A percentile compares a stretch with the other conserved stretches of the same genome.
Evolutionary conservation across 2,888 invertebrate species (phyloP).

Genomic region (Cordilura impudica): DNA sequence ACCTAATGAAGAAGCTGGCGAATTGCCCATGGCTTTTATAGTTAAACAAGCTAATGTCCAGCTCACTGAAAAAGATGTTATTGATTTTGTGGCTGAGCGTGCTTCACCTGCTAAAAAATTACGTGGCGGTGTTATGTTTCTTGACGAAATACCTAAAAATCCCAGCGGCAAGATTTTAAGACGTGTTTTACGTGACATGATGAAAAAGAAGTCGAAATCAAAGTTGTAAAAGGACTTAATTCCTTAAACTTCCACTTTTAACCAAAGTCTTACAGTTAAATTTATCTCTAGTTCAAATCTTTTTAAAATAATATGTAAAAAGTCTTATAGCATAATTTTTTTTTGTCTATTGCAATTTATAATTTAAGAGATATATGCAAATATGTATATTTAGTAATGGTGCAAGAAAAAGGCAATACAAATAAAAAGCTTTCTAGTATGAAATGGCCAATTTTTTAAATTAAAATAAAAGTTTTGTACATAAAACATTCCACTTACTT

Average conservation of each 20-base stretch:
- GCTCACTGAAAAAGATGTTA: constrained; percentile 80
- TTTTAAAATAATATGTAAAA: not conserved
- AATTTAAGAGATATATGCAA: not conserved
- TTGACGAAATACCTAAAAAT: constrained; percentile 87
- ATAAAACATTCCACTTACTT: not conserved
- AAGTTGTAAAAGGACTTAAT: constrained; percentile 72
- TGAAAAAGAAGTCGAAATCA: constrained; percentile 72
- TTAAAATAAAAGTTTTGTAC: not conserved
- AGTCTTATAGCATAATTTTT: not conserved
- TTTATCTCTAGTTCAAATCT: not conserved
- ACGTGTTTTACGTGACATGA: constrained; percentile 77
- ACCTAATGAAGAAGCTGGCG: constrained; percentile 85
- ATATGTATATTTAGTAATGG: not conserved
- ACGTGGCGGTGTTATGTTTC: constrained; percentile 86
- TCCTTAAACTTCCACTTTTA: not conserved
- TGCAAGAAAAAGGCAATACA: not conserved
- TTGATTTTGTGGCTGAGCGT: constrained; percentile 79
- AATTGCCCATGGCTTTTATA: constrained; percentile 87
- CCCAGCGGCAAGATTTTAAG: constrained; percentile 89
- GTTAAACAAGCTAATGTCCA: constrained; percentile 81
- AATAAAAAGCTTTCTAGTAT: not conserved
- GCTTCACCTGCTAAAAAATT: constrained; percentile 87
- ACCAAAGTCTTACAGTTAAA: constrained; percentile 41
- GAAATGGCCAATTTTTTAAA: not conserved
- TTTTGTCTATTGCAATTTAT: not conserved